Percentiles rank a stretch among this genome's conserved stretches.
phyloP scores from a whole-genome alignment of 2,797 vertebrate genomes.

The Nyctibius grandis region DNA sequence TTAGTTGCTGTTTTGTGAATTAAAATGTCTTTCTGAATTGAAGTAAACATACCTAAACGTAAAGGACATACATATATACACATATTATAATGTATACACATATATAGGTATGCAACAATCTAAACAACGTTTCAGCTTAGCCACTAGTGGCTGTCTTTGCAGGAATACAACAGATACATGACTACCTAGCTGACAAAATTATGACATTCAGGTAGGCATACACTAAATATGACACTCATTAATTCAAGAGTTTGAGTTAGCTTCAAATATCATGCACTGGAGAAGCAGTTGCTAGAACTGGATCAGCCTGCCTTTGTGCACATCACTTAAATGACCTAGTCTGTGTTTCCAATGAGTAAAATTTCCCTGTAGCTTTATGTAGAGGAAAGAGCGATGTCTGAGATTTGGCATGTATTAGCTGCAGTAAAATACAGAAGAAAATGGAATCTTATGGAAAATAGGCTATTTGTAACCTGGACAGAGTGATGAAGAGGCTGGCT shows the following conservation, averaged over 20 bases:
- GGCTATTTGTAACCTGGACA: neutral
- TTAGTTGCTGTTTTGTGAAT: neutral
- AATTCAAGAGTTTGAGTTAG: neutral
- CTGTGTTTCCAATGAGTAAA: neutral
- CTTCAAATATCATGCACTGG: neutral
- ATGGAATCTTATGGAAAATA: neutral
- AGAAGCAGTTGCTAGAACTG: neutral
- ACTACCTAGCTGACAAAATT: neutral
- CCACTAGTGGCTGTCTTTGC: neutral
- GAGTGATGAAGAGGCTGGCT: neutral
- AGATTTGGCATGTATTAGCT: neutral
- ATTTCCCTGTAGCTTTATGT: neutral
- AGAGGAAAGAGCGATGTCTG: neutral
- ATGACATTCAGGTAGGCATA: neutral
- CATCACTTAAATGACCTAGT: fast-evolving
- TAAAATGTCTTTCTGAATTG: neutral
- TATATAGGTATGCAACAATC: too few relatives aligned
- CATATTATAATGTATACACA: too few relatives aligned
- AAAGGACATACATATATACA: too few relatives aligned
- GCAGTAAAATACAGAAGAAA: neutral
- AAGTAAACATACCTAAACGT: neutral
- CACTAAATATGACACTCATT: neutral
- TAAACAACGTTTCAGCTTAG: neutral
- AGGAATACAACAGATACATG: neutral
- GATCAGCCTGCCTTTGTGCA: neutral